phyloP scores from a whole-genome alignment of 2,888 invertebrate species.

The Amphipoea lucens region DNA sequence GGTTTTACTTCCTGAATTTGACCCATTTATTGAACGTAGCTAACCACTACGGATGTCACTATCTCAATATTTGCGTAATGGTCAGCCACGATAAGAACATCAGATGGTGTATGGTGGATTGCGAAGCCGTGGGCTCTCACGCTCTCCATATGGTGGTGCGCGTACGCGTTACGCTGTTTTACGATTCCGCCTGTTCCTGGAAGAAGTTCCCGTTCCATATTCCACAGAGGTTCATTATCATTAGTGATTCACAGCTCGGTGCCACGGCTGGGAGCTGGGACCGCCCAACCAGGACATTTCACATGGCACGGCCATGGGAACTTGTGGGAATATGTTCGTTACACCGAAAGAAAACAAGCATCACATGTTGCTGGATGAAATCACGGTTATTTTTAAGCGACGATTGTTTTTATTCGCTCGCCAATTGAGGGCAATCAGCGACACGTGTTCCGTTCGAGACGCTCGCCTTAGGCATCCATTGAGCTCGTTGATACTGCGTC shows the following conservation, averaged over 20 bases:
- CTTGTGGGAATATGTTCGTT: constrained; percentile 83
- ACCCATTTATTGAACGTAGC: constrained; percentile 76
- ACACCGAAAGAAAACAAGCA: constrained; percentile 84
- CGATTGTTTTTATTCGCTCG: constrained; percentile 90
- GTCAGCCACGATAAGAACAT: constrained; percentile 78
- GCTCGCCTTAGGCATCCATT: constrained; percentile 84
- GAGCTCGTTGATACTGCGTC: constrained; percentile 81
- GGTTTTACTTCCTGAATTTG: constrained; percentile 87
- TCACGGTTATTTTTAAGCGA: constrained; percentile 90
- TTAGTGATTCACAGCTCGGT: constrained; percentile 80
- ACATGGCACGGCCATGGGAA: constrained; percentile 79
- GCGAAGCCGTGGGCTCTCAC: constrained; percentile 71
- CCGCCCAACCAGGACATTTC: constrained; percentile 82
- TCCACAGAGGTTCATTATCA: constrained; percentile 80
- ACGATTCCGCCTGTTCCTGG: constrained; percentile 74
- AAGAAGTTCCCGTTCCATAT: constrained; percentile 75
- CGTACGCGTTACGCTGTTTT: constrained; percentile 69
- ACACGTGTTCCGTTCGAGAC: constrained; percentile 88
- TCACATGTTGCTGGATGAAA: constrained; percentile 89
- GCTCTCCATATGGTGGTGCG: constrained; percentile 79
- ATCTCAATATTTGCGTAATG: constrained; percentile 77
- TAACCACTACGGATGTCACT: constrained; percentile 83
- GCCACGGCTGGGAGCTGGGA: constrained; percentile 85
- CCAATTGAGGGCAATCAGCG: constrained; percentile 90
- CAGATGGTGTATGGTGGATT: constrained; percentile 73